Evolutionary conservation across 1,140 invertebrate genomes (phyloP), one percentile per base, ranked within the genome.

Genomic region (Aphaenogaster floridana): DNA sequence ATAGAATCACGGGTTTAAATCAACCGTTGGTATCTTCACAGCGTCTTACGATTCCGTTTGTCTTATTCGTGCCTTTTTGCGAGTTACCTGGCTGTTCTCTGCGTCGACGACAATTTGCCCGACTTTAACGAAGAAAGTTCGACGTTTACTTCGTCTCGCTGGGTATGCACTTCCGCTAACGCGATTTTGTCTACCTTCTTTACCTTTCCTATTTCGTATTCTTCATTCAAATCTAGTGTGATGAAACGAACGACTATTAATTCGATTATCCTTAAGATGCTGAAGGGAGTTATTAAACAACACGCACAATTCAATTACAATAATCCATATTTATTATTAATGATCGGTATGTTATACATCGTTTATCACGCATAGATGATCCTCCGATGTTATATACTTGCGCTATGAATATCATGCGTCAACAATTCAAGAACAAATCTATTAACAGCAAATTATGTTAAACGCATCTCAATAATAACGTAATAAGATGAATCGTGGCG

Each of bases 51-150:
- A 39, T 36, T 71, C 61, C 77, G 69, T 86, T 88, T 86, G 57
- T 86, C 68, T 76, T 72, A 68, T 59, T 72, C 39, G 17, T 39
- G 8, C 1, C n/a, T 74, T 71, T 77, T 52, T 17, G 48, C 7
- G 50, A 71, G 48, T 71, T 72, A 34, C 9, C 68, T 45, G 50
- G 2, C 34, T 59, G 11, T n/a, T 50, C 7, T 9, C 52, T 28
- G 54, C 0, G 42, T 48, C 17, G 39, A 17, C 54, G 34, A 74
- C 28, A 69, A 80, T 81, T 71, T 34, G n/a, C 17, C 9, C 39
- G 50, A 57, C 64, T 54, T 81, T 74, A 84, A 83, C 54, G 54
- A 83, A 39, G 52, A 11, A 74, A 83, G 28, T 61, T 83, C 28
- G 42, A 7, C n/a, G 52, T 63, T 76, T 61, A 48, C 54, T 34